Base-by-base conservation (phyloP, 2,113 vertebrate genomes). In the Colistium nudipinnis region DNA sequence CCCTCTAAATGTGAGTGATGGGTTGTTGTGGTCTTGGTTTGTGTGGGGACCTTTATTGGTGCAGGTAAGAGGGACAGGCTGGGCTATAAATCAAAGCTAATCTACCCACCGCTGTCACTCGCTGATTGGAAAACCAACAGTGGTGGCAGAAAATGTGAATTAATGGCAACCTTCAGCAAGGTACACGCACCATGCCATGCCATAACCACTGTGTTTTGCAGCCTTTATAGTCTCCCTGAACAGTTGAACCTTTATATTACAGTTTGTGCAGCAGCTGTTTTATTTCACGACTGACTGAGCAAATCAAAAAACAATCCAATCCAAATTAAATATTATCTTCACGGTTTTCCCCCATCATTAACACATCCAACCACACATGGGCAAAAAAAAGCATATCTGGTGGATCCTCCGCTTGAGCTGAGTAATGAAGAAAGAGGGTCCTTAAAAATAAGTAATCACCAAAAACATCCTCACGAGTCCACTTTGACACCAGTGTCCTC, bases 111-210 rank as follows among this genome's bases (percentile, higher is more conserved):
- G 20, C 57, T 82, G 72, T 82, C 70, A 82, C 57, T 70, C 49
- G 38, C 63, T 83, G 83, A 87, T 83, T 85, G 74, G 72, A 85
- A 87, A 87, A 70, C 76, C 73, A 74, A 81, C 67, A 80, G 62
- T 76, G 76, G 60, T 65, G 81, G 62, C 48, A 41, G 70, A 74
- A 68, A 72, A 76, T 77, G 72, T 70, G 75, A 81, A 81, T 82
- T 82, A 80, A 74, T 68, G 53, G 38, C 11, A 56, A 82, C 74
- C 78, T 79, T 80, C 76, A 75, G 45, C 44, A 19, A 56, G 51
- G 19, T 48, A 66, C 49, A 45, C 61, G 10, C 53, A 36, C 51
- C 27, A 35, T 61, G 36, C 16, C 7, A 19, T 1, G 20, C 56
- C 52, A 25, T 45, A 55, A 80, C 61, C 64, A 63, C 48, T 71